Percentiles rank a stretch among this genome's conserved stretches.
These are phyloP conservation scores for Dreissena polymorpha DNA, from an alignment of 1,140 invertebrate species.

Conservation along the genomic window DNA sequence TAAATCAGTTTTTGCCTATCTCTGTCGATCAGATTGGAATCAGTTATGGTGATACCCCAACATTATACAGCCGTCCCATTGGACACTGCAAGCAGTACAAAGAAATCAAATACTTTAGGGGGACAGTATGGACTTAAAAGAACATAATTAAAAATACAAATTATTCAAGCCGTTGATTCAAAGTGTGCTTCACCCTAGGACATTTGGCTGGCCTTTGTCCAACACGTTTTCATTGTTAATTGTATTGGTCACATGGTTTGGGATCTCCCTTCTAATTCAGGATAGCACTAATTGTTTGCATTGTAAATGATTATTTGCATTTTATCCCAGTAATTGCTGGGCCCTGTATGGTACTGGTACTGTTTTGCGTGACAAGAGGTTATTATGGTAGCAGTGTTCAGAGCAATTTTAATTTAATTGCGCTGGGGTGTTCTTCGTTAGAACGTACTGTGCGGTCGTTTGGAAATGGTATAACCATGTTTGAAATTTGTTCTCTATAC, in stretches of 20 bases:
- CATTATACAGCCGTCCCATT: too few species aligned
- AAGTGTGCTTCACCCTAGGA: neutral
- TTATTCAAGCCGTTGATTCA: neutral
- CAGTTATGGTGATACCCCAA: too few species aligned
- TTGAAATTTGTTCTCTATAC: neutral
- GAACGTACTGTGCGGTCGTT: neutral
- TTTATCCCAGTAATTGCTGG: neutral
- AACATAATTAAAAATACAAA: neutral
- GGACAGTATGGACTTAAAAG: neutral
- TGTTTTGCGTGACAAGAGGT: conserved; percentile 24
- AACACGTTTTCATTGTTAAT: neutral
- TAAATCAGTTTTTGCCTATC: too few species aligned
- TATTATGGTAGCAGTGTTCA: neutral
- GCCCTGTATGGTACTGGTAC: conserved; percentile 16
- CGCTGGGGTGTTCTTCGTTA: neutral
- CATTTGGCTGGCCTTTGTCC: neutral
- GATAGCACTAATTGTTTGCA: conserved; percentile 19
- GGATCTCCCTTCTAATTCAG: conserved; percentile 1
- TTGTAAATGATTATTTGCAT: conserved; percentile 21
- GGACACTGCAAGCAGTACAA: neutral
- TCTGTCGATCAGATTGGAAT: too few species aligned
- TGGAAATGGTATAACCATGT: neutral
- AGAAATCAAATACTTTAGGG: conserved; percentile 1
- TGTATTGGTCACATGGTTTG: conserved; percentile 10
- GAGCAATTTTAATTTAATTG: conserved; percentile 20